phyloP scores from a whole-genome alignment of 2,113 vertebrate species.

The Corapipo altera region DNA sequence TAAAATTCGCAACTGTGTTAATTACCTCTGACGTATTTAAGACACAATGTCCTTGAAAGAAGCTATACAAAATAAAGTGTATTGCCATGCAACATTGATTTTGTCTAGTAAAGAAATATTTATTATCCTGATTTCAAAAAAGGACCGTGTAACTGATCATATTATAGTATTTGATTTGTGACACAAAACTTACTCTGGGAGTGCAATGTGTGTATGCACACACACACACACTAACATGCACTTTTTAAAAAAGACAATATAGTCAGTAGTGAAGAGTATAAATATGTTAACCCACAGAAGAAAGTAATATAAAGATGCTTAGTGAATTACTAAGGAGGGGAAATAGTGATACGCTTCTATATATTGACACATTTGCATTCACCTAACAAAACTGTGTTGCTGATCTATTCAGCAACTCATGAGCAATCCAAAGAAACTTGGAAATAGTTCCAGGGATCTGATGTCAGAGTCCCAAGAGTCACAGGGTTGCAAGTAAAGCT shows the following conservation, averaged over 20 bases:
- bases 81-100: not conserved
- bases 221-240: not conserved
- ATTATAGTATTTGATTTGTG: not conserved
- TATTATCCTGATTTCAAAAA: not conserved
- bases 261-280: not conserved
- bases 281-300: not conserved
- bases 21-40: not conserved
- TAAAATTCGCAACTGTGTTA: not conserved
- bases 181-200: not conserved
- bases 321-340: not conserved
- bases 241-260: not conserved
- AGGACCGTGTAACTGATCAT: not conserved
- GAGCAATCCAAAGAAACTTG: not conserved
- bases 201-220: not conserved
- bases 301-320: not conserved
- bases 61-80: conserved; percentile 7
- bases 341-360: not conserved
- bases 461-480: not conserved
- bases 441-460: not conserved
- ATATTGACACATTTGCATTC: not conserved
- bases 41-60: not conserved
- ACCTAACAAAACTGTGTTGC: not conserved
- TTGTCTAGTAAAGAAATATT: conserved; percentile 12
- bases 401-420: not conserved
- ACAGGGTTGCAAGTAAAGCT: not conserved